A percentile compares a stretch with the other conserved stretches of the same genome.
Conservation (phyloP, 2,113 vertebrate species). For the Eolophus roseicapilla region DNA sequence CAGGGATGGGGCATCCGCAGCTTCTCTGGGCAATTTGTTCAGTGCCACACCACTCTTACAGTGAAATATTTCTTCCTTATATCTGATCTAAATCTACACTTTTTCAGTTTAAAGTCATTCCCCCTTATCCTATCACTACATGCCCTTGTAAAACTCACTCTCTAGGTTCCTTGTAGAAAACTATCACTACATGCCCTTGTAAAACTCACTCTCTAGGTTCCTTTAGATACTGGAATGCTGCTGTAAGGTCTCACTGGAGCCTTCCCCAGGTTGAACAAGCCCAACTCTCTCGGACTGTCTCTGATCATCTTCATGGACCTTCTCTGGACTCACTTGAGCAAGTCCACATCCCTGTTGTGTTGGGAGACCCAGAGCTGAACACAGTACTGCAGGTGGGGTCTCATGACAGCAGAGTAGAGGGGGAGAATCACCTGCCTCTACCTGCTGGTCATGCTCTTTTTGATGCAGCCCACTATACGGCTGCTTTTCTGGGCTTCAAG, state of each 20-base stretch:
- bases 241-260: background rate
- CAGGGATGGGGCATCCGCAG: background rate
- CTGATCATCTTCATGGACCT: background rate
- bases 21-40: background rate
- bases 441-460: background rate
- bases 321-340: background rate
- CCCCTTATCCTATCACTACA: background rate
- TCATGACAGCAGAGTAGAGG: background rate
- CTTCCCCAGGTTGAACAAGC: background rate
- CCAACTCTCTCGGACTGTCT: background rate
- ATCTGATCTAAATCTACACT: background rate
- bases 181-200: background rate
- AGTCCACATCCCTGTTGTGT: background rate
- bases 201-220: background rate
- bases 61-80: background rate
- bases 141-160: background rate
- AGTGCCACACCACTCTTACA: background rate
- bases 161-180: background rate
- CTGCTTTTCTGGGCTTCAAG: background rate
- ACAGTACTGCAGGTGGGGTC: background rate
- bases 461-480: background rate
- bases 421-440: background rate
- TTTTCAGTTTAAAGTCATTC: background rate
- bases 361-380: background rate
- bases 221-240: background rate